Percentiles rank a stretch among this genome's conserved stretches.
Conservation (phyloP, 2,797 vertebrate species). For the Fistularia tabacaria region DNA sequence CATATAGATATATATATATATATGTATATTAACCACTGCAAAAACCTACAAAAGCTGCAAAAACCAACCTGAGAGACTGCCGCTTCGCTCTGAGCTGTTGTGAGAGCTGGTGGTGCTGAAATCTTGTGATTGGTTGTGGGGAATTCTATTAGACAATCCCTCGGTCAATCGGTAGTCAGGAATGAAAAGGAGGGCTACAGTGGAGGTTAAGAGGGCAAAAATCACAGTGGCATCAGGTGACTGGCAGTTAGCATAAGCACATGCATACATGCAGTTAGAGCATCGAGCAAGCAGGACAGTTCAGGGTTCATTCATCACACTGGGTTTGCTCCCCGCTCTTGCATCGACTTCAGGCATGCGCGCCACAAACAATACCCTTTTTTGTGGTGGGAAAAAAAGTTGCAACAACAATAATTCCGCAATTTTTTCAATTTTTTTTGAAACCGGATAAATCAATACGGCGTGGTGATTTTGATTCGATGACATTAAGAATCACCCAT, state of each 20-base stretch:
- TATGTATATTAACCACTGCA: no score
- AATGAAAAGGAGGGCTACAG: slow-evolving; percentile 99
- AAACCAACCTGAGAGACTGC: slow-evolving; percentile 99
- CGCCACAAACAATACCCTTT: slow-evolving; percentile 23
- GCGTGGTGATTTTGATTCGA: no score
- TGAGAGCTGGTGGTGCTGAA: slow-evolving; percentile 99
- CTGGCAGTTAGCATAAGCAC: slow-evolving; percentile 94
- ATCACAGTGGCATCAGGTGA: slow-evolving; percentile 95
- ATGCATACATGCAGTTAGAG: slow-evolving; percentile 96
- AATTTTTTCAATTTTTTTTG: no score
- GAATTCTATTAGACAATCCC: slow-evolving; percentile 99
- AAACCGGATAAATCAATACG: no score
- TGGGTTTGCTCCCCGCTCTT: no score
- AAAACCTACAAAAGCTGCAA: slow-evolving; percentile 16
- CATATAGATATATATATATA: background rate
- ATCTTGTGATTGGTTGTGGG: slow-evolving; percentile 99
- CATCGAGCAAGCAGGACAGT: slow-evolving; percentile 69
- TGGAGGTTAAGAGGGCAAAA: slow-evolving; percentile 95
- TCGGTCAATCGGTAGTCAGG: slow-evolving; percentile 99
- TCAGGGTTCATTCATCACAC: no score
- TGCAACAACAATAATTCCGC: slow-evolving; percentile 4
- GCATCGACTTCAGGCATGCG: no score
- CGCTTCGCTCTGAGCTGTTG: slow-evolving; percentile 99
- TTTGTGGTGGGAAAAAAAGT: slow-evolving; percentile 10
- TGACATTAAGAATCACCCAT: no score